Conservation (phyloP, 2,888 invertebrate species). For the Odontocerum albicorne region DNA sequence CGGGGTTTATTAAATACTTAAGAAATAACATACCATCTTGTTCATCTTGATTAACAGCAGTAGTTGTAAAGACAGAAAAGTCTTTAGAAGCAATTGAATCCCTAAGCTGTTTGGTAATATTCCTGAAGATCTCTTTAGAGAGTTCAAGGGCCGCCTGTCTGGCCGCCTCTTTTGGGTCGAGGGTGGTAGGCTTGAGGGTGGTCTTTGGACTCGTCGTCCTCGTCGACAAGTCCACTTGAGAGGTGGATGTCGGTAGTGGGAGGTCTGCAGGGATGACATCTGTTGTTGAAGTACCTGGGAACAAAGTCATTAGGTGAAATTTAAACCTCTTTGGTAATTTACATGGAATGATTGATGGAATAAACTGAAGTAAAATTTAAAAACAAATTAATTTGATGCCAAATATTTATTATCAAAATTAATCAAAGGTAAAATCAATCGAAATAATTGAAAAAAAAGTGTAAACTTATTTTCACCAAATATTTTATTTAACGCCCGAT, state of each 20-base stretch:
- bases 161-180: constrained; percentile 41
- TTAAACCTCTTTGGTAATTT: no score
- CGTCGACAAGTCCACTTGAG: not conserved
- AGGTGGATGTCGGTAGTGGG: not conserved
- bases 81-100: constrained; percentile 56
- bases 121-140: constrained; percentile 57
- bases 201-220: not conserved
- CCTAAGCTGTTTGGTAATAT: constrained; percentile 56
- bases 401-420: no score
- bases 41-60: constrained; percentile 25
- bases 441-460: no score
- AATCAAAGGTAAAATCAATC: no score
- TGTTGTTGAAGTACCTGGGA: constrained; percentile 22
- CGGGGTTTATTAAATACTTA: not conserved
- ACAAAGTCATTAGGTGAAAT: no score
- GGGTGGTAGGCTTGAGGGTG: constrained; percentile 35
- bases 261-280: constrained; percentile 12
- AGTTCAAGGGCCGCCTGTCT: constrained; percentile 46
- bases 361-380: no score
- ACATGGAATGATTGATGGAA: no score
- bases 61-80: constrained; percentile 39
- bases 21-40: constrained; percentile 44
- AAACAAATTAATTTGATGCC: no score
- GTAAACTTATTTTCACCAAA: no score
- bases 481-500: no score